phyloP scores from a whole-genome alignment of 2,888 invertebrate genomes.

The Malthinus seriepunctatus region DNA sequence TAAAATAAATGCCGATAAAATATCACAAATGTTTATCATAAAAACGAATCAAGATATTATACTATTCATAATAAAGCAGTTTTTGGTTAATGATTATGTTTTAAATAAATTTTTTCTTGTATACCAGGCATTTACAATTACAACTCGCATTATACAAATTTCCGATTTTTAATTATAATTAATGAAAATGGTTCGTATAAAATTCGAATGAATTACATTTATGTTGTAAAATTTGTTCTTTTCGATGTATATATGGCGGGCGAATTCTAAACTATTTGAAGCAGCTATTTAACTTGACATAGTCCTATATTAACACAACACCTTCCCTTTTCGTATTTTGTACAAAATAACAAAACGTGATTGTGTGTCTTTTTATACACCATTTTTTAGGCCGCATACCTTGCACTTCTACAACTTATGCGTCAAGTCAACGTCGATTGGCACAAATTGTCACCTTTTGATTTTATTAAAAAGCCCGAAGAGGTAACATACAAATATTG shows the following conservation, averaged over 20 bases:
- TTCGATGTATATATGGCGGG: conserved; percentile 53
- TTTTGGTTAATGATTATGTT: conserved; percentile 17
- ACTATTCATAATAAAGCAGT: conserved; percentile 17
- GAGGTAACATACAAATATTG: conserved; percentile 2
- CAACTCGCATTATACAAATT: conserved; percentile 11
- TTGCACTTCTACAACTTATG: conserved; percentile 19
- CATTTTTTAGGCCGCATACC: conserved; percentile 24
- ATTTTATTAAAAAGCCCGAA: conserved; percentile 3
- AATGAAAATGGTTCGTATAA: conserved; percentile 24
- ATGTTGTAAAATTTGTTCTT: conserved; percentile 26
- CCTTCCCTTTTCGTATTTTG: conserved; percentile 25
- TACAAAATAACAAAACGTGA: conserved; percentile 22
- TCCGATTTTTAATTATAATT: conserved; percentile 1
- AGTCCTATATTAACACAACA: conserved; percentile 27
- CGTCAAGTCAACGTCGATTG: conserved; percentile 11
- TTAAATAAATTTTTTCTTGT: conserved; percentile 2
- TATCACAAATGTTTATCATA: conserved; percentile 36
- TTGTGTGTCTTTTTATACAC: not conserved
- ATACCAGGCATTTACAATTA: conserved; percentile 6
- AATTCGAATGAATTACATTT: conserved; percentile 23
- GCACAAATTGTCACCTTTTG: conserved; percentile 20
- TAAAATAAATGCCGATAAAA: conserved; percentile 36
- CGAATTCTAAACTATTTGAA: conserved; percentile 47
- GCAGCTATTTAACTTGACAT: conserved; percentile 26
- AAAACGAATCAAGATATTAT: conserved; percentile 20